Conservation (phyloP, 1,140 invertebrate species). For the Drosophila kanapiae region DNA sequence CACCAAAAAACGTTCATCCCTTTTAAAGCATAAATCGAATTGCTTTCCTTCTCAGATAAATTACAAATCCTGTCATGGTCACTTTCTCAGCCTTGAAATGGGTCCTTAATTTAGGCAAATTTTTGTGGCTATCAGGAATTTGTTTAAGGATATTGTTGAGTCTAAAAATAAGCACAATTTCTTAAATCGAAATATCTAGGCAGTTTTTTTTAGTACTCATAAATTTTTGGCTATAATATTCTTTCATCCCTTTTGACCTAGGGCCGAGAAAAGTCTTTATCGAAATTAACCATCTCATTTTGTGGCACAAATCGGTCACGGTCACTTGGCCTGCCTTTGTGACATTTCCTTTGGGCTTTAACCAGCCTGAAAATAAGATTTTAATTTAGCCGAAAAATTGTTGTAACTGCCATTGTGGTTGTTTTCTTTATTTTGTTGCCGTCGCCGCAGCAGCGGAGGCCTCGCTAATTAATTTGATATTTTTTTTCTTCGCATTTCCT, state of each 20-base stretch:
- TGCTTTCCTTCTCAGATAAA: neutral
- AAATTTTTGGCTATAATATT: neutral
- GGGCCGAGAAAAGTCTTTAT: conserved; percentile 6
- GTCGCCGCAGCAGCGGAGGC: conserved; percentile 30
- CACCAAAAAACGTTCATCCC: neutral
- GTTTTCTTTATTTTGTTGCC: conserved; percentile 31
- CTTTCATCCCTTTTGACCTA: conserved; percentile 5
- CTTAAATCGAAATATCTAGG: neutral
- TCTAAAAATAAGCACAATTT: neutral
- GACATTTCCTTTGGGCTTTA: conserved; percentile 5
- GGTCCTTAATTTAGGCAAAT: conserved; percentile 13
- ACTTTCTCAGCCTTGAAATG: neutral
- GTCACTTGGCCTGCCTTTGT: conserved; percentile 16
- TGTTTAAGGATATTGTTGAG: neutral
- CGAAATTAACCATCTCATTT: conserved; percentile 12
- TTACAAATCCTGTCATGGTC: conserved; percentile 3
- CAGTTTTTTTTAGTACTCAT: neutral
- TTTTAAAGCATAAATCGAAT: conserved; percentile 31
- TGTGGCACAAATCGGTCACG: conserved; percentile 6
- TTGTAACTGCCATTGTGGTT: conserved; percentile 32
- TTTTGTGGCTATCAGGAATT: neutral
- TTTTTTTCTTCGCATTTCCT: conserved; percentile 31
- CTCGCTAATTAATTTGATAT: conserved; percentile 77
- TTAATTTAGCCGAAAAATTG: conserved; percentile 49
- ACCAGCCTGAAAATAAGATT: conserved; percentile 49